Base-by-base conservation (phyloP, 2,113 vertebrate species). In the Emydura subglobosa region DNA sequence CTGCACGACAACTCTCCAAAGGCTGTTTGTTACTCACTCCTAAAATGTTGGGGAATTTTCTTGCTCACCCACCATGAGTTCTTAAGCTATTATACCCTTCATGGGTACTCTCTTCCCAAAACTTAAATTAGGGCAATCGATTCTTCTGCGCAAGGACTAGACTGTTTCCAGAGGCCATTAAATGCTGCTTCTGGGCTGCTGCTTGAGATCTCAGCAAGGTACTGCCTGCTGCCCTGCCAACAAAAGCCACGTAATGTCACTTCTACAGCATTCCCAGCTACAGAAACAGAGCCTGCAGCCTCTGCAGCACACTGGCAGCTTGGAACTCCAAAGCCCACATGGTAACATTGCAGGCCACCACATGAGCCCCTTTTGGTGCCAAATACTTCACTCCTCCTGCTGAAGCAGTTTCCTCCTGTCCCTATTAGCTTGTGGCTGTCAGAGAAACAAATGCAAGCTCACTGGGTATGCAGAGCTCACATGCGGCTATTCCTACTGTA, bases 101-200 rank as follows among this genome's bases (percentile, higher is more conserved):
- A n/a, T 0, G 1, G 53, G 72, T 17, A 2, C 39, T 29, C 2
- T 29, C n/a, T 24, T 2, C 85, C 42, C 74, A 8, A 42, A 2
- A 53, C 54, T 29, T 0, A 3, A 0, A 0, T 0, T 13, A 51
- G 74, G 39, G 7, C 49, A 50, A 2, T 0, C 21, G 61, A 31
- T 27, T 79, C 74, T 3, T 0, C 4, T 0, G 82, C 84, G 53
- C 61, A 17, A 27, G 29, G n/a, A 1, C 44, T 1, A 34, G 0
- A 79, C 82, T n/a, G 59, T 0, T 1, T 47, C 0, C 80, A 0
- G 3, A 34, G 12, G 2, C 79, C 65, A 5, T 3, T 24, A 76
- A 11, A 22, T 0, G 27, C 25, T 74, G 65, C 87, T 85, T 59
- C 65, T 1, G 4, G 21, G 74, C 29, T 7, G 65, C 7, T 19